Percentiles rank a stretch among this genome's conserved stretches.
phyloP scores from a whole-genome alignment of 2,888 invertebrate species.

The Cylindroiulus punctatus region DNA sequence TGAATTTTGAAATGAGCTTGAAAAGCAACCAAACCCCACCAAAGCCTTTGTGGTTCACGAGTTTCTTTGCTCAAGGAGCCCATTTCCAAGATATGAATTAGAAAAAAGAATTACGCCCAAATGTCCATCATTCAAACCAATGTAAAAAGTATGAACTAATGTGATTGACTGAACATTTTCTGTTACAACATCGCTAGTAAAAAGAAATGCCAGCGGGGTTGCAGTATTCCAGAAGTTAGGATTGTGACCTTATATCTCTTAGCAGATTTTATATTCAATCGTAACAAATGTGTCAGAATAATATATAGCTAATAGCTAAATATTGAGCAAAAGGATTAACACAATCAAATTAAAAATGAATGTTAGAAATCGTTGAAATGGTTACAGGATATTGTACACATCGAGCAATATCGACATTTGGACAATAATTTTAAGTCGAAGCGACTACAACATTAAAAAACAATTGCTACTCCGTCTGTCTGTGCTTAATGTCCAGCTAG shows the following conservation, averaged over 20 bases:
- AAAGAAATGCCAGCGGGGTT: not conserved
- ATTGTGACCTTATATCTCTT: not conserved
- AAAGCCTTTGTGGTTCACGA: not conserved
- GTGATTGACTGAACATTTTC: not conserved
- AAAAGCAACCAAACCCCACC: conserved; percentile 39
- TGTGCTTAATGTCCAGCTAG: not conserved
- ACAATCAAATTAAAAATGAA: not conserved
- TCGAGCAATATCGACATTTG: not conserved
- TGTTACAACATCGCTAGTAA: not conserved
- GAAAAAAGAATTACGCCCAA: conserved; percentile 15
- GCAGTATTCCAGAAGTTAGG: not conserved
- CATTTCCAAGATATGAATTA: conserved; percentile 8
- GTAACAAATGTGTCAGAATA: too few relatives aligned
- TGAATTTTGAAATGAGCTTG: conserved; percentile 29
- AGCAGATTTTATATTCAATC: not conserved
- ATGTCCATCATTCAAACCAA: conserved; percentile 5
- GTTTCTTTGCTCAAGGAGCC: conserved; percentile 31
- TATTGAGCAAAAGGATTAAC: not conserved
- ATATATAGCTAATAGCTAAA: not conserved
- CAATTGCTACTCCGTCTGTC: not conserved
- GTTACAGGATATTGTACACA: not conserved
- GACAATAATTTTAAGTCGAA: not conserved
- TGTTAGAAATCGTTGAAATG: not conserved
- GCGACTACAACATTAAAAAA: too few relatives aligned
- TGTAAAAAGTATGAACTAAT: not conserved